Base-by-base conservation (phyloP, 1,140 invertebrate species). In the Batillaria attramentaria region DNA sequence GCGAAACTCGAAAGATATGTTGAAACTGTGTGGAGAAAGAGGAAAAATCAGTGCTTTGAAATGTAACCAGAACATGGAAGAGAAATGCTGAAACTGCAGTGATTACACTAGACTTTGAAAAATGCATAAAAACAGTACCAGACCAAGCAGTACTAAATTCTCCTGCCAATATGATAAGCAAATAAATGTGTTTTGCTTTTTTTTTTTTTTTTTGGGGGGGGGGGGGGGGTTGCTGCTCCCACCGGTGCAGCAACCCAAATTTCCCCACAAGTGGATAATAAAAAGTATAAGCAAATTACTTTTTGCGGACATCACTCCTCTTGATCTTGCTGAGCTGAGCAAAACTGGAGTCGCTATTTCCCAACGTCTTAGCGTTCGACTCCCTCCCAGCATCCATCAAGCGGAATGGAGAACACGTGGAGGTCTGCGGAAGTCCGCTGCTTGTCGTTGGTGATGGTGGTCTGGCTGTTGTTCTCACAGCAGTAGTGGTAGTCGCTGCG, bases 301-400 rank as follows among this genome's bases (percentile, higher is more conserved):
- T 80, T 72, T 60, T 84, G 3, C 50, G 60, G 13, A 83, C 50
- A 31, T 82, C 81, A 66, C 57, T 50, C 5, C 35, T 57, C 28
- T 78, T 46, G 3, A 86, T 50, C 20, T 46, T 65, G 43, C 54
- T 76, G 0, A 96, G 94, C 77, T 88, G 81, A 18, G 88, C 89
- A 87, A 96, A 94, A 87, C 96, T 96, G 79, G 95, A 93, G 0
- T 93, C 88, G 72, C 93, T 93, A 89, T 97, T 96, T 4, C 96
- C 96, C 85, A 97, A 97, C 90, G 96, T 96, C 10, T 96, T 93
- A 20, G 96, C 96, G 43, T 95, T 94, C 0, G 94, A 93, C 89
- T 96, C 95, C 65, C 95, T 91, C 0, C 94, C 94, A 85, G 96
- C 95, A 66, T 94, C 94, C 3, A 93, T 93, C 70, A 94, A 93